Evolutionary conservation across 2,797 vertebrate genomes (phyloP), one percentile per base, ranked within the genome.

Genomic region (Scleropages formosus): DNA sequence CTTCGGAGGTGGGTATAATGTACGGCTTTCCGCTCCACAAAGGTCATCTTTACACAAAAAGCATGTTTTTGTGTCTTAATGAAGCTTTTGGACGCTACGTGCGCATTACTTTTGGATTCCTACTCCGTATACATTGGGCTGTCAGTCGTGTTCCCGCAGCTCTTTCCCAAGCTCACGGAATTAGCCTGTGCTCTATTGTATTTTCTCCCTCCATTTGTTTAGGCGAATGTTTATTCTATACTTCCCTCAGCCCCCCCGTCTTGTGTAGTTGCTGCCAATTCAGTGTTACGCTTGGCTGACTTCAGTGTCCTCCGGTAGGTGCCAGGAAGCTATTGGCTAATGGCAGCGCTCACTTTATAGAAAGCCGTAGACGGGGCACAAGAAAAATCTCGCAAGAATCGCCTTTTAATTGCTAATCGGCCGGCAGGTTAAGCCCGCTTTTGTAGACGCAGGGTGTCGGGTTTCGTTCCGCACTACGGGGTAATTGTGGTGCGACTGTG

Each of bases 341-440:
- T 69, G 44, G 24, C n/a, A 69, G 47, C n/a, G 0, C n/a, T 39
- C 47, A 67, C 8, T 13, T 39, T 49, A 67, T 46, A 44, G 12
- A 13, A 24, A 47, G 22, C 46, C 51, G 24, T 39, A 39, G 31
- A 51, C 46, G 49, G 15, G 16, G 9, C 20, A 51, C 44, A 53
- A 60, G 60, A 11, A 31, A 56, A n/a, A n/a, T 71, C 56, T 58
- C 71, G 53, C 26, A 27, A 69, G 44, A 47, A 31, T 69, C 69
- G 10, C 22, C 22, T 22, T 49, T 49, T 6, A 39, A 39, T 39
- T 39, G 12, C 12, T 49, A 39, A 22, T 71, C 68, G 71, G 20
- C 26, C 56, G 15, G 2, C 49, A 9, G 46, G 39, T 15, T 44
- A 18, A 47, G 16, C 39, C 8, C 27, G 15, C 16, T 24, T 20